Conservation (phyloP, 2,113 vertebrate species). For the Labrus mixtus region DNA sequence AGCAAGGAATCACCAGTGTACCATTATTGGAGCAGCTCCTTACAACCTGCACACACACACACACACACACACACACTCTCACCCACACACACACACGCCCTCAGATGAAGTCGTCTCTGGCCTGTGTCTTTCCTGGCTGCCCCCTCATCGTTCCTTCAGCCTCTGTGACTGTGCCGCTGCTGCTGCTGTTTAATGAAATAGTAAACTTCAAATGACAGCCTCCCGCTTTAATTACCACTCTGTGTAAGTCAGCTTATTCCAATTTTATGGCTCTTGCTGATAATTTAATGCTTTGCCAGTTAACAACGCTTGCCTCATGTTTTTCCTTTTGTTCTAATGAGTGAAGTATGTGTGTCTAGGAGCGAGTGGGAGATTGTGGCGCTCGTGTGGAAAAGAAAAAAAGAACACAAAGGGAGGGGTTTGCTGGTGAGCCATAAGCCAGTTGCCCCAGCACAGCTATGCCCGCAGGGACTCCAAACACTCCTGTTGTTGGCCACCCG, state of each 20-base stretch:
- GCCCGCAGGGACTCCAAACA: constrained; percentile 37
- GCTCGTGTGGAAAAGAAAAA: not conserved
- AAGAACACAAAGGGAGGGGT: not conserved
- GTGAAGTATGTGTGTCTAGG: not conserved
- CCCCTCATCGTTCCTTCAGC: not conserved
- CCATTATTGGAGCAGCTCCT: constrained; percentile 13
- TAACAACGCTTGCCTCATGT: constrained; percentile 41
- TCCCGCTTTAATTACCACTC: constrained; percentile 60
- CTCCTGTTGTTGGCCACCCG: constrained; percentile 36
- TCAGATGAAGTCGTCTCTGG: not conserved
- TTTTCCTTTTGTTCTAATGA: constrained; percentile 44
- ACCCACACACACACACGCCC: not conserved
- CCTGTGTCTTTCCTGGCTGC: not conserved
- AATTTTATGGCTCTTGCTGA: constrained; percentile 50
- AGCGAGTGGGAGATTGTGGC: not conserved
- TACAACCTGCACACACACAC: not conserved
- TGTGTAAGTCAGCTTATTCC: constrained; percentile 45
- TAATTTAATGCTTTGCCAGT: constrained; percentile 59
- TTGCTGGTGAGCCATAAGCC: constrained; percentile 29
- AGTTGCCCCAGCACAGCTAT: constrained; percentile 31
- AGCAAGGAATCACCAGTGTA: not conserved
- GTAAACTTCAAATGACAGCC: constrained; percentile 43
- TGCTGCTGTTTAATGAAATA: constrained; percentile 56
- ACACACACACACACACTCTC: not conserved
- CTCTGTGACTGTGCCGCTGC: constrained; percentile 5